Evolutionary conservation across 1,140 invertebrate genomes (phyloP), one percentile per base, ranked within the genome.

Genomic region (Orius insidiosus): DNA sequence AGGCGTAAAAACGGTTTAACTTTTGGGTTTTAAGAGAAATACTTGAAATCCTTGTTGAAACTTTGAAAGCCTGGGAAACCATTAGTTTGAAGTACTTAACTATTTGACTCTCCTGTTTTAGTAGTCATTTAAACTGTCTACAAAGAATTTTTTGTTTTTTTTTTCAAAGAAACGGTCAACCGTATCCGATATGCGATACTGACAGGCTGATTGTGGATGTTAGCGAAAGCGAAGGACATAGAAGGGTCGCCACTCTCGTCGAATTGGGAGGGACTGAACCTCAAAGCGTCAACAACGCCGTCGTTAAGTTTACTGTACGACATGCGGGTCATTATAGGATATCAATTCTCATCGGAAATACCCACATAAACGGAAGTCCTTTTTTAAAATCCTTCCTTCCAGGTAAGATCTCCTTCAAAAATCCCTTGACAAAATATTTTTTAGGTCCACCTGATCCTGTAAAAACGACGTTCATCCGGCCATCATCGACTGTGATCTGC

Each of bases 141-240:
- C n/a, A n/a, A n/a, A n/a, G n/a, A n/a, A n/a, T n/a, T n/a, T n/a
- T n/a, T n/a, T 52, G 50, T 60, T 63, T 39, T 68, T 90, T 90
- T 66, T 90, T 77, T 67, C 85, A 90, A 65, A 78, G 86, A 55
- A 90, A 90, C 59, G 85, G 86, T 15, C 80, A 87, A 58, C 82
- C 86, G 47, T 93, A 92, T 69, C 85, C 85, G 53, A 80, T 92
- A 53, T 89, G 85, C 63, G 83, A 89, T 67, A 83, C 80, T 45
- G 87, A 92, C 66, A 80, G 84, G 61, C 71, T 93, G 42, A 71
- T 78, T 52, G 80, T 92, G 18, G 80, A 86, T 62, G 83, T 93
- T 50, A 78, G 75, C 30, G 81, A 87, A 56, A 82, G 81, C 36
- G 82, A 88, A 56, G 83, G 83, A 31, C 74, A 77, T 10, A 71